Percentiles rank a stretch among this genome's conserved stretches.
These are phyloP conservation scores for Gallinago nigripennis DNA, from an alignment of 2,797 vertebrate genomes.

Conservation along the genomic window DNA sequence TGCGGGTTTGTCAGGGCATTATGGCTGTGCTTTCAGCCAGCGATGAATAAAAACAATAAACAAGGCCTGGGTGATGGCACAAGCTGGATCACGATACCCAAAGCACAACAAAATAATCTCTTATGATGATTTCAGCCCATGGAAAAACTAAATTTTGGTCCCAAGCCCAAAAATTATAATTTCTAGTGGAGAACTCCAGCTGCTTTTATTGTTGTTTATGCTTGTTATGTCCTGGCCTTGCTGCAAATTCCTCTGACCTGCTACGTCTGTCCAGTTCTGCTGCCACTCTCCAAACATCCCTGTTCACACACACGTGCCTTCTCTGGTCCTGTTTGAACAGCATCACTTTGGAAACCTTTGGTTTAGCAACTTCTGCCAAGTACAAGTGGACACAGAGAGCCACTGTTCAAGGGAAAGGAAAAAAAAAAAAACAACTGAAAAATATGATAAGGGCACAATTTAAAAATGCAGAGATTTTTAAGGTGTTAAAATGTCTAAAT, in stretches of 20 bases:
- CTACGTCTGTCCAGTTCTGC: background rate
- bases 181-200: background rate
- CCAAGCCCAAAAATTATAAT: background rate
- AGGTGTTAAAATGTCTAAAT: background rate
- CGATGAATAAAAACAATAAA: background rate
- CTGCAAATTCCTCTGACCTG: background rate
- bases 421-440: background rate
- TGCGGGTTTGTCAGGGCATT: accelerated
- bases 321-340: background rate
- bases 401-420: accelerated
- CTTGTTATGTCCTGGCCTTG: background rate
- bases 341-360: background rate
- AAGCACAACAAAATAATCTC: background rate
- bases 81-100: background rate
- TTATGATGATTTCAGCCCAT: background rate
- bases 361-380: background rate
- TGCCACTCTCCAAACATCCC: background rate
- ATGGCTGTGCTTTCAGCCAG: background rate
- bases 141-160: background rate
- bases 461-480: background rate
- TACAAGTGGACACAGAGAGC: background rate
- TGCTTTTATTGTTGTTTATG: background rate
- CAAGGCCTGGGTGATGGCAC: background rate
- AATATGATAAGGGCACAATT: background rate
- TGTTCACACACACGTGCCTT: background rate